These are phyloP conservation scores for Herpetotheres cachinnans DNA, from an alignment of 2,113 vertebrate genomes.

Conservation along the genomic window DNA sequence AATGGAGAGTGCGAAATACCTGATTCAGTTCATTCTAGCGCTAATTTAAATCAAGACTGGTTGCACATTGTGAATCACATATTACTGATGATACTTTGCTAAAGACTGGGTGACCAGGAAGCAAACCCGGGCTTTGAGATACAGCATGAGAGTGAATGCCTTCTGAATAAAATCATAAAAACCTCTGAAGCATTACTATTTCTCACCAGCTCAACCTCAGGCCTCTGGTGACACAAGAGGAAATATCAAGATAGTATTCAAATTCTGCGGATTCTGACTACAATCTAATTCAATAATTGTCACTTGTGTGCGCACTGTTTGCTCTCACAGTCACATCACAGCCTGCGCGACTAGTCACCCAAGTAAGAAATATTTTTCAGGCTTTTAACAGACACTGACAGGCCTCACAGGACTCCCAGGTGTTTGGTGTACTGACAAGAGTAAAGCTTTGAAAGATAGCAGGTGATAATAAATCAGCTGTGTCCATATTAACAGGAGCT, in stretches of 20 bases:
- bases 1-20: background rate
- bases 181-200: background rate
- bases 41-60: background rate
- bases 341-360: background rate
- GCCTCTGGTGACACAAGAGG: background rate
- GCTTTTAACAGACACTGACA: background rate
- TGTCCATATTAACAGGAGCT: background rate
- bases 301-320: background rate
- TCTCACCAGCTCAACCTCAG: background rate
- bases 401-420: background rate
- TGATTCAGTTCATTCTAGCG: background rate
- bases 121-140: background rate
- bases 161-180: background rate
- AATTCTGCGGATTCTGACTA: background rate
- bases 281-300: background rate
- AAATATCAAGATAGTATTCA: background rate
- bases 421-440: background rate
- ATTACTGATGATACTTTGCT: background rate
- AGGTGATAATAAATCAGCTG: background rate
- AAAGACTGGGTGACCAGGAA: background rate
- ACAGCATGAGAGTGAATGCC: background rate
- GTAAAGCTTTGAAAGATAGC: background rate
- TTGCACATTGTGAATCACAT: background rate
- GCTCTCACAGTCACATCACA: background rate
- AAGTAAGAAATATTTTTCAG: background rate